phyloP scores from a whole-genome alignment of 2,113 vertebrate species.

The Heterochromis multidens region DNA sequence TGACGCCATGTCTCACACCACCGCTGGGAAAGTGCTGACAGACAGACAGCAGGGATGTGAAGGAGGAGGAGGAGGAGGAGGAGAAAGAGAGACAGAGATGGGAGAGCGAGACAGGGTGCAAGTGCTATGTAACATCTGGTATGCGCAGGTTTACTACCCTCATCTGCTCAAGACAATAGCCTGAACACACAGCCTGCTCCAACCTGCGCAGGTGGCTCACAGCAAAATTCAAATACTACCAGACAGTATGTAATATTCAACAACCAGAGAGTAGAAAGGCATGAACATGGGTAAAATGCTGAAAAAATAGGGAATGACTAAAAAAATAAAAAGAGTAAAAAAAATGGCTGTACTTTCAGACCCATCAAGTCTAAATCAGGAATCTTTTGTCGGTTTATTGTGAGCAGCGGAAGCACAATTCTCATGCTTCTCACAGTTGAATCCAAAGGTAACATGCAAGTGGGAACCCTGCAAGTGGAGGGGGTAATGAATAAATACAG shows the following conservation, averaged over 20 bases:
- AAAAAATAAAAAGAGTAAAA: not conserved
- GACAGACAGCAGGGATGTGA: constrained; percentile 56
- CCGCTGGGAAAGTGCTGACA: constrained; percentile 66
- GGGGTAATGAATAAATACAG: constrained; percentile 69
- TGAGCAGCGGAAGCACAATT: constrained; percentile 36
- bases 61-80: constrained; percentile 18
- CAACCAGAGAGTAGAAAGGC: not conserved
- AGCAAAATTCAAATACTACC: constrained; percentile 22
- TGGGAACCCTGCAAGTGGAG: constrained; percentile 40
- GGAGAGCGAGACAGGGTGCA: constrained; percentile 10
- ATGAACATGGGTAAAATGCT: not conserved
- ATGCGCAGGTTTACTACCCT: constrained; percentile 33
- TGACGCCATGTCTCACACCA: constrained; percentile 73
- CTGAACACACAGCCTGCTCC: constrained; percentile 17
- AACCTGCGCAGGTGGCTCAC: constrained; percentile 30
- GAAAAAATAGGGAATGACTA: not conserved
- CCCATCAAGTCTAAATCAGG: constrained; percentile 6
- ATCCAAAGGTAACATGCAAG: constrained; percentile 42
- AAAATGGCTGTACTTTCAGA: not conserved
- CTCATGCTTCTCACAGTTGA: constrained; percentile 56
- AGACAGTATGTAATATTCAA: constrained; percentile 46
- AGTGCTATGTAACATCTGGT: constrained; percentile 60
- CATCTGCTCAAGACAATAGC: constrained; percentile 35
- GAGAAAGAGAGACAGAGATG: not conserved
- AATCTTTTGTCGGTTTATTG: constrained; percentile 29